A percentile compares a stretch with the other conserved stretches of the same genome.
Conservation (phyloP, 2,888 invertebrate species). For the Ichneumon xanthorius region DNA sequence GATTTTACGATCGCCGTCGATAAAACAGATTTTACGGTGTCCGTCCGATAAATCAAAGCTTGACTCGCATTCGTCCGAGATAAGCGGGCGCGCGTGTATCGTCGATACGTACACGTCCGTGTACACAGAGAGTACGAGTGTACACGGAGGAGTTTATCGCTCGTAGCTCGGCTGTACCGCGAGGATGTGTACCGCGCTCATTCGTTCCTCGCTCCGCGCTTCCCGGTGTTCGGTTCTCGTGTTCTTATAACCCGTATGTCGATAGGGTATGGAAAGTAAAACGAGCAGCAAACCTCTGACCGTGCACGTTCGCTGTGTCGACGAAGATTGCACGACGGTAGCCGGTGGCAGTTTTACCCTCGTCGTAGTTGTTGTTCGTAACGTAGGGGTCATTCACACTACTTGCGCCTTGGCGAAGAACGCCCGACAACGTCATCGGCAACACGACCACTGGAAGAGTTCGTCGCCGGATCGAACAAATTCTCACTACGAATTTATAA, state of each 20-base stretch:
- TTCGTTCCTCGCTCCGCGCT: conserved; percentile 52
- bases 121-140: too few species aligned
- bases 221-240: conserved; percentile 35
- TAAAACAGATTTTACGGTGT: too few species aligned
- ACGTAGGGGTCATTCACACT: conserved; percentile 53
- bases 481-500: neutral
- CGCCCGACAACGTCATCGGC: conserved; percentile 14
- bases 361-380: conserved; percentile 6
- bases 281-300: conserved; percentile 45
- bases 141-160: too few species aligned
- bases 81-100: too few species aligned
- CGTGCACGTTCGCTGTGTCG: conserved; percentile 49
- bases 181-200: conserved; percentile 16
- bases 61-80: too few species aligned
- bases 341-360: neutral
- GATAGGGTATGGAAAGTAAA: conserved; percentile 26
- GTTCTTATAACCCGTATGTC: conserved; percentile 23
- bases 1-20: too few species aligned
- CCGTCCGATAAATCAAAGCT: too few species aligned
- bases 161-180: too few species aligned
- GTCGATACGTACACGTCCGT: too few species aligned
- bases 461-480: conserved; percentile 23
- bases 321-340: conserved; percentile 33
- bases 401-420: conserved; percentile 39
- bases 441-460: conserved; percentile 4